These are phyloP conservation scores for Hoplias malabaricus DNA, from an alignment of 2,113 vertebrate genomes.

Conservation along the genomic window DNA sequence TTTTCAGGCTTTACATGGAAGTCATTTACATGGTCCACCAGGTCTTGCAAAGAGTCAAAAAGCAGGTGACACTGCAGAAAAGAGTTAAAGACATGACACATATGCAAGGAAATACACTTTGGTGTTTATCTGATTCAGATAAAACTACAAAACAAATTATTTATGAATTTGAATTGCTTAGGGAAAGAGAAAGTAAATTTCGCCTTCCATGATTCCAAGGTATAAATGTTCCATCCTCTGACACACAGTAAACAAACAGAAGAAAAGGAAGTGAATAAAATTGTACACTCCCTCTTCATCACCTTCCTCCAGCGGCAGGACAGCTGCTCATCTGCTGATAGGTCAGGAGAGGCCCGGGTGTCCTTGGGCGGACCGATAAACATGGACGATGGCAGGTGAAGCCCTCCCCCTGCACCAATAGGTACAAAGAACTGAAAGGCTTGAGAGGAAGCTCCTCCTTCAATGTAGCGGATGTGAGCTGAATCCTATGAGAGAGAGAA, in stretches of 20 bases:
- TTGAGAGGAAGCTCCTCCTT: slow-evolving; percentile 77
- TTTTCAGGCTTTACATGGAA: slow-evolving; percentile 96
- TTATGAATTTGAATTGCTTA: neutral
- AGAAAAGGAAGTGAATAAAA: neutral
- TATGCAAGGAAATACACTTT: neutral
- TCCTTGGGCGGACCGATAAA: slow-evolving; percentile 84
- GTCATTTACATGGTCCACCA: slow-evolving; percentile 96
- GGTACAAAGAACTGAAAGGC: slow-evolving; percentile 92
- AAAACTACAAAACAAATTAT: neutral
- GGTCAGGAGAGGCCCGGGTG: slow-evolving; percentile 83
- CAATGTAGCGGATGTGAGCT: slow-evolving; percentile 79
- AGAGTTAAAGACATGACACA: neutral
- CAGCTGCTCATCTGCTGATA: slow-evolving; percentile 88
- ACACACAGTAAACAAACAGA: neutral
- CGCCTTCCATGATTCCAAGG: neutral
- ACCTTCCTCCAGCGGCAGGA: slow-evolving; percentile 94
- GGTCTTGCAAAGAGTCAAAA: slow-evolving; percentile 93
- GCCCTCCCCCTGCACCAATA: slow-evolving; percentile 79
- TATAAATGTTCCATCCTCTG: neutral
- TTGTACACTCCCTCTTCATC: slow-evolving; percentile 32
- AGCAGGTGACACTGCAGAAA: slow-evolving; percentile 87
- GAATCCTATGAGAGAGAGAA: slow-evolving; percentile 73
- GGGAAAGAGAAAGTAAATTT: neutral
- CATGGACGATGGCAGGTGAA: slow-evolving; percentile 87
- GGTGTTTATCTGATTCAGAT: neutral